Evolutionary conservation across 2,113 vertebrate species (phyloP).

Genomic region (Grus americana): DNA sequence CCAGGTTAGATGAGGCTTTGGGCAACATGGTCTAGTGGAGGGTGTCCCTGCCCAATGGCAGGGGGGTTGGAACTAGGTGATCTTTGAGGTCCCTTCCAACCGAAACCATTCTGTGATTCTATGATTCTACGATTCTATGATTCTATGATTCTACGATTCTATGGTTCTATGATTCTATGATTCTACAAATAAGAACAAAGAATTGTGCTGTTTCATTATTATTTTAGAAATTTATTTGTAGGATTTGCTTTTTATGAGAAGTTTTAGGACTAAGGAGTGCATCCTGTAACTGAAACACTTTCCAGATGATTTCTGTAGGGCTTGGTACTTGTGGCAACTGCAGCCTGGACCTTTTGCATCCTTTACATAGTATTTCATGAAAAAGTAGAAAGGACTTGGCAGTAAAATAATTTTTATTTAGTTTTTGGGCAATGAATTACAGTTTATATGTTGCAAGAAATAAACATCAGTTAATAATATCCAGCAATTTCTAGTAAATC

Average conservation of each 20-base stretch:
- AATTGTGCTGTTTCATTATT: not conserved
- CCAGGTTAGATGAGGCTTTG: too few relatives aligned
- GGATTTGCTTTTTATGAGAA: not conserved
- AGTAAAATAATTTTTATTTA: not conserved
- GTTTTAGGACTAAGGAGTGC: not conserved
- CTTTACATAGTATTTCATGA: not conserved
- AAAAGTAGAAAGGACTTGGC: not conserved
- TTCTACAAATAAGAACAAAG: not conserved
- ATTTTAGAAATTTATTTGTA: not conserved
- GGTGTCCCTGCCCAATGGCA: too few relatives aligned
- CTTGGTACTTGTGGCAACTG: not conserved
- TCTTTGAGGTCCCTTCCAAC: too few relatives aligned
- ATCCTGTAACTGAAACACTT: not conserved
- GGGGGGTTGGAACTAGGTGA: too few relatives aligned
- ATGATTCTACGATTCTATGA: too few relatives aligned
- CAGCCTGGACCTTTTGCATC: not conserved
- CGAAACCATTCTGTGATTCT: too few relatives aligned
- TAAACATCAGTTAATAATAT: accelerated
- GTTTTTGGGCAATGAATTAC: not conserved
- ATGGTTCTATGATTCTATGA: too few relatives aligned
- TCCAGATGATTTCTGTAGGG: not conserved
- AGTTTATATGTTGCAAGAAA: not conserved
- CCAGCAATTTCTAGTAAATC: not conserved
- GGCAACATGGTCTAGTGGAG: too few relatives aligned
- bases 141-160: too few relatives aligned